Conservation (phyloP, 2,888 invertebrate genomes). For the Parelbella ahira region DNA sequence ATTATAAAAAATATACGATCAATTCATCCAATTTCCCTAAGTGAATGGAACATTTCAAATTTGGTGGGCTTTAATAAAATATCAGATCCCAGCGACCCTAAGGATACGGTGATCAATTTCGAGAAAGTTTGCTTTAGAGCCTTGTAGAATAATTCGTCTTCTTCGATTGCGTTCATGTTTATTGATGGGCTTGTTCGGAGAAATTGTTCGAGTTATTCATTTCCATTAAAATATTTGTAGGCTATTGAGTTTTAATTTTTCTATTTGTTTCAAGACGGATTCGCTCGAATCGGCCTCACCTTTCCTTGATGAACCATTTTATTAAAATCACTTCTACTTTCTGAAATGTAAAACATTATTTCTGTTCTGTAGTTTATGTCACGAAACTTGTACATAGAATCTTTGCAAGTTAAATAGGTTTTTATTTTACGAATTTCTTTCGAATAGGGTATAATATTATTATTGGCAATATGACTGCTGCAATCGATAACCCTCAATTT, state of each 20-base stretch:
- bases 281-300: no score
- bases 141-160: constrained; percentile 14
- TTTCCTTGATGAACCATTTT: no score
- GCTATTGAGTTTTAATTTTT: not conserved
- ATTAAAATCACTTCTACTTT: no score
- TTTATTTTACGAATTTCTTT: no score
- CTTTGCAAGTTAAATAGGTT: no score
- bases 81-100: constrained; percentile 2
- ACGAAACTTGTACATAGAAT: no score
- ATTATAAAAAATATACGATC: no score
- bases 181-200: constrained; percentile 13
- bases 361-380: no score
- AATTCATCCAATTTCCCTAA: not conserved
- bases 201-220: constrained; percentile 3
- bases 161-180: constrained; percentile 15
- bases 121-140: constrained; percentile 15
- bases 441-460: no score
- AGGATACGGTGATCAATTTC: constrained; percentile 13
- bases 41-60: not conserved
- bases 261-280: not conserved
- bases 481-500: no score
- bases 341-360: no score
- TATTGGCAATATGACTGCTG: no score
- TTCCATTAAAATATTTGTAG: constrained; percentile 5
- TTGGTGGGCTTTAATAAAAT: constrained; percentile 4